Evolutionary conservation across 2,797 vertebrate genomes (phyloP), one percentile per base, ranked within the genome.

Genomic region (Eremophila alpestris): DNA sequence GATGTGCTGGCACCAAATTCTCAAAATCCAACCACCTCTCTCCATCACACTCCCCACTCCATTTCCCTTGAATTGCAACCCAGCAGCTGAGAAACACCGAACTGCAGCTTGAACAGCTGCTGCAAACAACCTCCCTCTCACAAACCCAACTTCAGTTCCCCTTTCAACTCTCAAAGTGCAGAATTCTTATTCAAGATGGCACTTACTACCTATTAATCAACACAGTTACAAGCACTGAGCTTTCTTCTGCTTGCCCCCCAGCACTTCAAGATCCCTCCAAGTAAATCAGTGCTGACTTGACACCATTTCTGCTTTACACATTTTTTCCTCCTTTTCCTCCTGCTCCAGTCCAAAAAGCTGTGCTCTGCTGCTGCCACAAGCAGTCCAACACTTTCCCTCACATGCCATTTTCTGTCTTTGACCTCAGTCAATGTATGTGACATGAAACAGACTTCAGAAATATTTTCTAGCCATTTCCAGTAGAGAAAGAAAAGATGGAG

Each of bases 21-120:
- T 32, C 29, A 60, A 80, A 88, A 63, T 19, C 16, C 41, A 22
- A 3, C 30, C 27, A 69, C 27, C 3, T 43, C 32, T n/a, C 46
- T 40, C 6, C 26, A 27, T 21, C 4, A 2, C 11, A 26, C 2
- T 1, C 5, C 16, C 4, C 1, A 1, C 26, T 56, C 56, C 0
- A 0, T 13, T 62, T 67, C 45, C n/a, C 30, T 52, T 48, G 27
- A 75, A 59, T 2, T 56, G 67, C 63, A 76, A 20, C 19, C 40
- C 24, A 24, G 41, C 1, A 1, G 21, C 56, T n/a, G 29, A 63
- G 62, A 22, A 87, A 55, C 48, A 40, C 34, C 3, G 0, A 60
- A 16, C 41, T 24, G 32, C 36, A 4, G 16, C 52, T 13, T 38
- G 32, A 77, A 40, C 14, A 70, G 3, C 68, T 4, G 4, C 58